These are phyloP conservation scores for Orthosia incerta DNA, from an alignment of 2,888 invertebrate species.

Conservation along the genomic window DNA sequence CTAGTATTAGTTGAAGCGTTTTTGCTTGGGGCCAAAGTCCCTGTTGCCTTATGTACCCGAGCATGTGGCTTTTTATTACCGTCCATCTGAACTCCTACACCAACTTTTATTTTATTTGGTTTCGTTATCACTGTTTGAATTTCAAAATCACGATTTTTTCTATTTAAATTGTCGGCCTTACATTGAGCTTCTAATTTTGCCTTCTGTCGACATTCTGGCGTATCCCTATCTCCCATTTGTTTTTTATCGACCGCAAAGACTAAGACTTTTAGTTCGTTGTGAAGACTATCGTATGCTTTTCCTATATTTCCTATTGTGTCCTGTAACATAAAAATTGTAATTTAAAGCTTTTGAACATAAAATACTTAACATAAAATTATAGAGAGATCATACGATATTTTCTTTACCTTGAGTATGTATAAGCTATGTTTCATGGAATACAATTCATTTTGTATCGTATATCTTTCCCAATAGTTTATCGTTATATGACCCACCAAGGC, in stretches of 20 bases:
- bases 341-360: background rate
- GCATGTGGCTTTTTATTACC: slow-evolving; percentile 24
- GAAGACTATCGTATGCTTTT: slow-evolving; percentile 77
- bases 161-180: slow-evolving; percentile 52
- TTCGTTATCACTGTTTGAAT: slow-evolving; percentile 58
- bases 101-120: slow-evolving; percentile 30
- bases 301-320: slow-evolving; percentile 76
- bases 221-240: background rate
- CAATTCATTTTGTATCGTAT: slow-evolving; percentile 77
- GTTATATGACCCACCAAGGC: slow-evolving; percentile 78
- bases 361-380: no score
- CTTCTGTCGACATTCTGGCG: slow-evolving; percentile 13
- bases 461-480: slow-evolving; percentile 81
- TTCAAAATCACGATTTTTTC: slow-evolving; percentile 54
- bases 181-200: slow-evolving; percentile 42
- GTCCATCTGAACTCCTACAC: slow-evolving; percentile 16
- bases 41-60: slow-evolving; percentile 28
- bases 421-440: slow-evolving; percentile 78
- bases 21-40: slow-evolving; percentile 29
- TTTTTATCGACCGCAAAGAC: slow-evolving; percentile 48
- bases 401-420: slow-evolving; percentile 76
- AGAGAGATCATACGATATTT: background rate
- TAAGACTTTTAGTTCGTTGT: slow-evolving; percentile 73
- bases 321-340: slow-evolving; percentile 69
- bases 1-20: slow-evolving; percentile 73